A percentile compares a stretch with the other conserved stretches of the same genome.
phyloP scores from a whole-genome alignment of 2,113 vertebrate genomes.

The Lepidothrix coronata region DNA sequence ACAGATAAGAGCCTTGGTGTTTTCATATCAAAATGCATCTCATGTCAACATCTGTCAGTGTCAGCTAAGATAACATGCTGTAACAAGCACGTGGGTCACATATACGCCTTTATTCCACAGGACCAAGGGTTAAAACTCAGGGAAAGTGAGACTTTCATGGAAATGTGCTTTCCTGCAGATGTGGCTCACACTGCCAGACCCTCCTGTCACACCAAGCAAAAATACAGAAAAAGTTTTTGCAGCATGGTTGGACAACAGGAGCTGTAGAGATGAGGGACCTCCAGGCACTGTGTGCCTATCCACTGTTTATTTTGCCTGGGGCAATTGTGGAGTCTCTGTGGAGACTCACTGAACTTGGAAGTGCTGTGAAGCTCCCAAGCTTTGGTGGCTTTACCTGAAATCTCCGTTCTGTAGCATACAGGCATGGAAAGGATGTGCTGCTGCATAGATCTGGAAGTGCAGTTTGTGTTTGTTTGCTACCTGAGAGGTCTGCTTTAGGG shows the following conservation, averaged over 20 bases:
- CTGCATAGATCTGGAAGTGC: not conserved
- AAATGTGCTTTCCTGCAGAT: not conserved
- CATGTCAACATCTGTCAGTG: not conserved
- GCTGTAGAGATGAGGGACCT: not conserved
- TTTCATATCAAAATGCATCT: not conserved
- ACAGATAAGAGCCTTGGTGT: not conserved
- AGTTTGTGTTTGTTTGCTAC: not conserved
- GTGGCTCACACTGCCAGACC: not conserved
- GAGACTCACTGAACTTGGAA: not conserved
- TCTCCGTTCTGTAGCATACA: not conserved
- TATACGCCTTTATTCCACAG: not conserved
- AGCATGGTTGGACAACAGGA: not conserved
- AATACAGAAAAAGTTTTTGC: not conserved
- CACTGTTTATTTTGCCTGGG: not conserved
- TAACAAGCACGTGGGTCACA: not conserved
- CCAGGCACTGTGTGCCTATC: not conserved
- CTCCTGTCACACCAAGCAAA: not conserved
- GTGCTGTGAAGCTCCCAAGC: not conserved
- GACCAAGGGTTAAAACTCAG: not conserved
- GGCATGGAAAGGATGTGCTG: not conserved
- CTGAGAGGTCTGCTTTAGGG: not conserved
- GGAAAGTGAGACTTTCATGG: not conserved
- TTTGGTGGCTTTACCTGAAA: not conserved
- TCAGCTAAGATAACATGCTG: not conserved
- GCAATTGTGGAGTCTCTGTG: not conserved